Conservation (phyloP, 2,113 vertebrate species). For the Xiphophorus maculatus region DNA sequence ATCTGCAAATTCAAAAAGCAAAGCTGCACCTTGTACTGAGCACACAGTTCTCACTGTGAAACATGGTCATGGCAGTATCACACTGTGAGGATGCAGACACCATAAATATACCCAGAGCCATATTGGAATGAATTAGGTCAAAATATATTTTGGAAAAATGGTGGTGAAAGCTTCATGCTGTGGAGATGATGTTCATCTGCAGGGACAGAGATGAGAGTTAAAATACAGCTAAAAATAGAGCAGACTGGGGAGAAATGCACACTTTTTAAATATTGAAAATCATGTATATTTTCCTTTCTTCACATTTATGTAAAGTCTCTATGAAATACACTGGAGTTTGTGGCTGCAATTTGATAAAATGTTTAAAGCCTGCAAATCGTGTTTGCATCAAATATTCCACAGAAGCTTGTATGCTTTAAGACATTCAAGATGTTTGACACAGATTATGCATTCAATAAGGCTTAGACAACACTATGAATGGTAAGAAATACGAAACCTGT, state of each 20-base stretch:
- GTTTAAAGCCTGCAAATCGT: no score
- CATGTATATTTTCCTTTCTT: background rate
- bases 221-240: background rate
- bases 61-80: background rate
- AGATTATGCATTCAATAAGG: conserved; percentile 2
- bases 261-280: background rate
- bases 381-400: background rate
- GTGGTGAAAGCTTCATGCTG: background rate
- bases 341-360: background rate
- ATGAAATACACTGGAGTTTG: background rate
- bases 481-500: conserved; percentile 38
- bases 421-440: background rate
- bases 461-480: conserved; percentile 28
- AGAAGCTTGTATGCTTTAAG: conserved; percentile 4
- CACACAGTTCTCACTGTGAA: background rate
- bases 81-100: background rate
- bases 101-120: no score
- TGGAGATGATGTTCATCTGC: background rate
- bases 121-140: no score
- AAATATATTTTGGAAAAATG: no score
- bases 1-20: background rate
- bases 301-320: background rate
- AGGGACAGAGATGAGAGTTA: no score
- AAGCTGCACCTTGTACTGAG: background rate
- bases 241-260: background rate